Percentiles rank a stretch among this genome's conserved stretches.
Evolutionary conservation across 2,113 vertebrate genomes (phyloP).

Genomic region (Herpetotheres cachinnans): DNA sequence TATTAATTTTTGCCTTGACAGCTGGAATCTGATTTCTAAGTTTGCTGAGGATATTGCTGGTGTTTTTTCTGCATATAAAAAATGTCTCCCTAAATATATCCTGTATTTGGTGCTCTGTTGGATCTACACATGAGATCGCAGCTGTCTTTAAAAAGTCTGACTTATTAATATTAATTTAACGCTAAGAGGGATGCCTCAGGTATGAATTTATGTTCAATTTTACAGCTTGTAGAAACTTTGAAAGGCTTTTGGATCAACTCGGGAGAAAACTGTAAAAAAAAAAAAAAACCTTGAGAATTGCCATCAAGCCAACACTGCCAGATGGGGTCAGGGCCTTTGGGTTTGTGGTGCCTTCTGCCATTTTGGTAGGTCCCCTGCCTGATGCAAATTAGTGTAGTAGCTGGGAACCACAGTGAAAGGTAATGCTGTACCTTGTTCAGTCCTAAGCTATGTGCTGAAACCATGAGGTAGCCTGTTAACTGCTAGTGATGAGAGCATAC

Average conservation of each 20-base stretch:
- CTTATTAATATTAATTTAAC: not conserved
- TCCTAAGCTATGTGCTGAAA: not conserved
- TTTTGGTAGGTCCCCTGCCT: not conserved
- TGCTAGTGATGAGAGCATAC: not conserved
- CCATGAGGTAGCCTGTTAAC: not conserved
- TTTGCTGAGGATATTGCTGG: not conserved
- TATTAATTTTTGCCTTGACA: not conserved
- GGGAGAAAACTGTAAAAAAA: not conserved
- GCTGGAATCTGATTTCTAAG: not conserved
- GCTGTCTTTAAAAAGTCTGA: not conserved
- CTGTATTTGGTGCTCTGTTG: not conserved
- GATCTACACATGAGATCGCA: not conserved
- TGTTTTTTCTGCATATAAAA: not conserved
- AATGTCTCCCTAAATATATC: not conserved
- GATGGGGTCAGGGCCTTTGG: not conserved
- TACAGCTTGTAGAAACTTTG: not conserved
- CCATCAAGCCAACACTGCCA: not conserved
- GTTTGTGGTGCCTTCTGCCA: not conserved
- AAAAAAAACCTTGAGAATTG: not conserved
- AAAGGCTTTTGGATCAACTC: not conserved
- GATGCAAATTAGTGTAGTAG: not conserved
- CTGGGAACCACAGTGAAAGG: not conserved
- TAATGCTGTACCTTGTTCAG: not conserved
- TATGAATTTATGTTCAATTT: not conserved
- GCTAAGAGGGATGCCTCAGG: not conserved